Percentiles rank a stretch among this genome's conserved stretches.
These are phyloP conservation scores for Parascotia fuliginaria DNA, from an alignment of 2,888 invertebrate species.

Conservation along the genomic window DNA sequence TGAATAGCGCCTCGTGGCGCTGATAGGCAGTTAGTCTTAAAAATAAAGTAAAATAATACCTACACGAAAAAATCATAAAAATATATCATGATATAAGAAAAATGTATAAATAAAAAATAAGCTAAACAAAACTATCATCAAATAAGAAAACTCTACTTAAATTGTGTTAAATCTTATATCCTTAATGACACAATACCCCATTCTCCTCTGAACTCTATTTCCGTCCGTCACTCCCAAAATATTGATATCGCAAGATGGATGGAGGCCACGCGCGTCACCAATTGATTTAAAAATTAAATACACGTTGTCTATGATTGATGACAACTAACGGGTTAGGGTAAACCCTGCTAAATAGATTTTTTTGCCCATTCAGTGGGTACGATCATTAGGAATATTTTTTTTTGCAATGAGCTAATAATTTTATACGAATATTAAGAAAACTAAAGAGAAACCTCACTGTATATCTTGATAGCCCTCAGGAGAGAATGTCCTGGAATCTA, in stretches of 20 bases:
- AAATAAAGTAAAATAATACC: no score
- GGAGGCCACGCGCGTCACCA: conserved; percentile 74
- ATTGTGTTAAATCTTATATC: background rate
- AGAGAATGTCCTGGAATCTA: no score
- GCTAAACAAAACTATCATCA: no score
- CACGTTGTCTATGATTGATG: conserved; percentile 74
- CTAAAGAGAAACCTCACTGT: no score
- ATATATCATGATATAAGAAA: no score
- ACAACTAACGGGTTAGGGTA: conserved; percentile 68
- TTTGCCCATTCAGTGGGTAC: conserved; percentile 43
- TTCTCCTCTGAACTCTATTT: conserved; percentile 48
- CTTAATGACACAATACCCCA: background rate
- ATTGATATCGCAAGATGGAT: conserved; percentile 83
- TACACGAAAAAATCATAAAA: no score
- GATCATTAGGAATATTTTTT: conserved; percentile 40
- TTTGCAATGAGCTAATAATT: conserved; percentile 22
- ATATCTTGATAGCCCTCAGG: no score
- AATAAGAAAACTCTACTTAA: no score
- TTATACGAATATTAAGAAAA: no score
- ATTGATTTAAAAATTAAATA: conserved; percentile 83
- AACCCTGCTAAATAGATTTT: conserved; percentile 57
- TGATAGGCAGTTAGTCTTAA: no score
- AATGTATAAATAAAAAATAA: no score
- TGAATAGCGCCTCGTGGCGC: no score
- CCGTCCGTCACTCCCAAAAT: conserved; percentile 63